Conservation (phyloP, 1,140 invertebrate species). For the Macrotrachela quadricornifera region DNA sequence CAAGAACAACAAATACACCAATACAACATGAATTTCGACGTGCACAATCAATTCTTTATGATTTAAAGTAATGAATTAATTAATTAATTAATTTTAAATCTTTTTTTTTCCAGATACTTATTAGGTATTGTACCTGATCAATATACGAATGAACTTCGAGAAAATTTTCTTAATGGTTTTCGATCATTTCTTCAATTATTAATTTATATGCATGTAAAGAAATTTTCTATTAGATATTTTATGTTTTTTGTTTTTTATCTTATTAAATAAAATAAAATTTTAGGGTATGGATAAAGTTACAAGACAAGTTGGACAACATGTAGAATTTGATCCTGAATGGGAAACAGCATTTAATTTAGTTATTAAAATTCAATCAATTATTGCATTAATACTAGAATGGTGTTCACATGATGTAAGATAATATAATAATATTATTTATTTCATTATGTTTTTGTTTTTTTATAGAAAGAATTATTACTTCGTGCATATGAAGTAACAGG, state of each 20-base stretch:
- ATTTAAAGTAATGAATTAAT: constrained; percentile 67
- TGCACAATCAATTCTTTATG: constrained; percentile 66
- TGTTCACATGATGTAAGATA: constrained; percentile 46
- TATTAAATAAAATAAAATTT: background rate
- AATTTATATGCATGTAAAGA: constrained; percentile 48
- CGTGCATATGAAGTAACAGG: no score
- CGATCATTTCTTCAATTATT: constrained; percentile 54
- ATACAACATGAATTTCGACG: constrained; percentile 44
- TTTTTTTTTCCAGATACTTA: background rate
- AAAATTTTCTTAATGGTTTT: constrained; percentile 65
- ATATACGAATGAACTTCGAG: constrained; percentile 32
- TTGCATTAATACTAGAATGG: constrained; percentile 69
- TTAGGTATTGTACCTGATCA: constrained; percentile 30
- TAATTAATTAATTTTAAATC: background rate
- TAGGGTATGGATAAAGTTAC: constrained; percentile 58
- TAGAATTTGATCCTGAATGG: constrained; percentile 97
- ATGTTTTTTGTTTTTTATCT: no score
- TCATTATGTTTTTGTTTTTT: no score
- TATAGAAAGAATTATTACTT: no score
- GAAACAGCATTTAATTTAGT: constrained; percentile 91
- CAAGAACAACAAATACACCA: background rate
- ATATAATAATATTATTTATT: no score
- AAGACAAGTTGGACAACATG: constrained; percentile 73
- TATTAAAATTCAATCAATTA: constrained; percentile 57
- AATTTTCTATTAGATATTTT: no score